Conservation (phyloP, 30 jellyfish, hydroid and myxozoan species). For the Aurelia sp. region DNA sequence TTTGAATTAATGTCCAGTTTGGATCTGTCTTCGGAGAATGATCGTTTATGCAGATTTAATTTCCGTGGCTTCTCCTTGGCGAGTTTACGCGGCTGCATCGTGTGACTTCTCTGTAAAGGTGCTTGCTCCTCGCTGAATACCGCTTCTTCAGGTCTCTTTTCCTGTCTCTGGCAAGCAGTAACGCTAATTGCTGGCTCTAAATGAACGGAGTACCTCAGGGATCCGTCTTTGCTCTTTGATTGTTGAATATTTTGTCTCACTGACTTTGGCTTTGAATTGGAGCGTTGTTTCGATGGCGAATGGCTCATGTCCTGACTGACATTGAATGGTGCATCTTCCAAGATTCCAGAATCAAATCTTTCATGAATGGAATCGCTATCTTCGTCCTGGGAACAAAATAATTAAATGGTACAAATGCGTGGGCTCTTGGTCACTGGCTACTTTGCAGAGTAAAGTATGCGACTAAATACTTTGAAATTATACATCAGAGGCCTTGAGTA, state of each 20-base stretch:
- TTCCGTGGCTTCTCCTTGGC: neutral
- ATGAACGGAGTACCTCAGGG: neutral
- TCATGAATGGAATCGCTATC: constrained; percentile 61
- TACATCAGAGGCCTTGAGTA: too few species aligned
- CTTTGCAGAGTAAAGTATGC: too few species aligned
- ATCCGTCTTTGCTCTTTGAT: neutral
- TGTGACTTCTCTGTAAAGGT: constrained; percentile 32
- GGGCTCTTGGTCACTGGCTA: too few species aligned
- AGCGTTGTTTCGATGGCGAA: neutral
- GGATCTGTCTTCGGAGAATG: constrained; percentile 33
- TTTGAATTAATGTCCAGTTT: neutral
- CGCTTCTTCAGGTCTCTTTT: neutral
- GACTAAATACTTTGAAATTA: too few species aligned
- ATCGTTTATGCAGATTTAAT: constrained; percentile 17
- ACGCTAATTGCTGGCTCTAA: neutral
- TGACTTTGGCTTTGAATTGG: neutral
- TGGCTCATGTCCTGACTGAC: neutral
- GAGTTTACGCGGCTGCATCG: constrained; percentile 12
- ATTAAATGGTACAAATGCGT: neutral
- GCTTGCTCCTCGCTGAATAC: neutral
- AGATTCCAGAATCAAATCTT: constrained; percentile 64
- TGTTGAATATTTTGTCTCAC: neutral
- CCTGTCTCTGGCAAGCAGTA: neutral
- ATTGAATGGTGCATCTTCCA: constrained; percentile 44
- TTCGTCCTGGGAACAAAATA: constrained; percentile 19